Evolutionary conservation across 2,888 invertebrate species (phyloP), one percentile per base, ranked within the genome.

Genomic region (Meloe dianella): DNA sequence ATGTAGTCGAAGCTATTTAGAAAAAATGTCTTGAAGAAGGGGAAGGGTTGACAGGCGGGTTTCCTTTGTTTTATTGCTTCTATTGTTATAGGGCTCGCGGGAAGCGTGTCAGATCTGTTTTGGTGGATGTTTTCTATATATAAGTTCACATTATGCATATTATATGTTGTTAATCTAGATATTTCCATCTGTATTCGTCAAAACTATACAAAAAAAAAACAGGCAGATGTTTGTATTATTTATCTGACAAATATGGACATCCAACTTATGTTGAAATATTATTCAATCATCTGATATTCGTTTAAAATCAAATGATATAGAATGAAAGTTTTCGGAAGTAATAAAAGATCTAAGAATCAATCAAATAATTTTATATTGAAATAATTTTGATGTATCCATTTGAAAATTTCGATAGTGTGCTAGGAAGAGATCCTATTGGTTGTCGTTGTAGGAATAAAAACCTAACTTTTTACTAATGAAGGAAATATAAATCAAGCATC

Each of bases 401-500:
- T 24, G 22, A 24, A 22, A 7, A 5, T 51, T 51, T 51, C 22
- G 22, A 51, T 51, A 24, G 22, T 51, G 51, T 24, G n/a, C n/a
- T 12, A 4, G 22, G 24, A 51, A 12, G 22, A 8, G 7, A 22
- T 51, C 27, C 54, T 12, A 54, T 54, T 54, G 54, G 54, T 47
- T 47, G 54, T 27, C 22, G 27, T 54, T 54, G 24, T 54, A 4
- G n/a, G n/a, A n/a, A n/a, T n/a, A 14, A n/a, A 22, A 54, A n/a
- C 2, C 27, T 54, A 22, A n/a, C 41, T 56, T 61, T 64, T 61
- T 61, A 60, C 63, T 56, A 64, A 67, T 64, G 64, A 63, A 60
- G 63, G 68, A 68, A 65, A 61, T 59, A 63, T 68, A 68, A 68
- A 68, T 68, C 68, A 68, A 60, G 30, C 38, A 57, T 57, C 29